Base-by-base conservation (phyloP, 2,113 vertebrate genomes). In the Galbula dea region DNA sequence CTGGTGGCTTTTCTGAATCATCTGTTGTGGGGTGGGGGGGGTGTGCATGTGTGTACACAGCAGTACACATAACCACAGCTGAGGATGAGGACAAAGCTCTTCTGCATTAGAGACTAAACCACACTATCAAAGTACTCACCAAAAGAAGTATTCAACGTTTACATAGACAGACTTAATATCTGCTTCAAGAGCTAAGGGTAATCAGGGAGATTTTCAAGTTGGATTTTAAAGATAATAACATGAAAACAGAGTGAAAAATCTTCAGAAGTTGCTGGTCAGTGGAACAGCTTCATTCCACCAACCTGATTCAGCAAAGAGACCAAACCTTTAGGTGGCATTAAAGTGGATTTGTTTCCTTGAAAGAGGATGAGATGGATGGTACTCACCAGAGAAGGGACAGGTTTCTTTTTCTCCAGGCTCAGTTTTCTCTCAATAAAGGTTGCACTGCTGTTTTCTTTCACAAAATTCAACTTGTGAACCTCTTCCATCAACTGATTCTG, bases 391-490 rank as follows among this genome's bases (percentile, higher is more conserved):
- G 73, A 86, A 81, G 96, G 95, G 61, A 81, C 52, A 46, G 93
- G 72, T 95, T 98, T 99, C 97, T 98, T 99, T 96, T 97, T 99
- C 96, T 99, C 99, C 89, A 99, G 98, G 97, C 99, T 99, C 95
- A 99, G 97, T 97, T 99, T 99, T 78, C 98, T 97, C 94, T 99
- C 99, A 96, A 99, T 99, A 95, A 99, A 99, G 17, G 98, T 98
- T 62, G 80, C 72, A 71, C 83, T 95, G 75, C 91, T 95, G 63
- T 98, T 99, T 45, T 99, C 99, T 91, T 98, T 99, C 61, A 99
- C 98, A 95, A 99, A 99, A 52, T 95, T 97, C 95, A 99, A 96
- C 95, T 97, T 99, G 71, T 98, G 98, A 94, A 99, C 92, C 87
- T 99, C 98, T 66, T 99, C 99, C 94, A 99, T 98, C 86, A 99